phyloP scores from a whole-genome alignment of 2,888 invertebrate species.

The Polyommatus iphigenia region DNA sequence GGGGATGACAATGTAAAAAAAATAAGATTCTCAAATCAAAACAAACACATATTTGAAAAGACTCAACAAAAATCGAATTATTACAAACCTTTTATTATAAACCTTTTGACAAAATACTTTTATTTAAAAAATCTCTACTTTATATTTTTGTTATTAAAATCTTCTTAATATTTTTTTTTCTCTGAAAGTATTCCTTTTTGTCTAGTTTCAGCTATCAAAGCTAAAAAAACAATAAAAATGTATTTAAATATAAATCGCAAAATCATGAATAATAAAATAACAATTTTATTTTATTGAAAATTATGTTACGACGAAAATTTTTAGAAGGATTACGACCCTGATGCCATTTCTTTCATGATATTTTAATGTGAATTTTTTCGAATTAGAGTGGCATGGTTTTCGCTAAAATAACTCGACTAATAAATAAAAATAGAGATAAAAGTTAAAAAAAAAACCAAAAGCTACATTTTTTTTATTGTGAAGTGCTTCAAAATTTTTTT shows the following conservation, averaged over 20 bases:
- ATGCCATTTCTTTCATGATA: neutral
- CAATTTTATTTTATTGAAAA: conserved; percentile 14
- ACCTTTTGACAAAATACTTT: neutral
- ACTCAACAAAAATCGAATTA: neutral
- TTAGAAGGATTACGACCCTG: conserved; percentile 8
- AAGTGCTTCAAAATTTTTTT: neutral
- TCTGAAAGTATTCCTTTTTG: neutral
- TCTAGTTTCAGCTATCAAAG: neutral
- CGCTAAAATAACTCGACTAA: neutral
- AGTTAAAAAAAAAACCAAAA: neutral
- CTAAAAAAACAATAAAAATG: neutral
- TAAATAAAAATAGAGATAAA: neutral
- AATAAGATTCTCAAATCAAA: too few species aligned
- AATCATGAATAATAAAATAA: neutral
- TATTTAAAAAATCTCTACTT: neutral
- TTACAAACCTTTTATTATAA: neutral
- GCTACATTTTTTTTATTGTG: neutral
- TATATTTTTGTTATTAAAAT: neutral
- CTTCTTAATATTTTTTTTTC: too few species aligned
- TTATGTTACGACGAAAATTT: neutral
- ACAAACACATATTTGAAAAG: neutral
- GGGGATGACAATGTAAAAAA: neutral
- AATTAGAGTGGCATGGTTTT: conserved; percentile 10
- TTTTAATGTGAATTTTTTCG: conserved; percentile 1
- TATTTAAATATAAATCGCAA: neutral